These are phyloP conservation scores for Anabas testudineus DNA, from an alignment of 2,797 vertebrate genomes.

Conservation along the genomic window DNA sequence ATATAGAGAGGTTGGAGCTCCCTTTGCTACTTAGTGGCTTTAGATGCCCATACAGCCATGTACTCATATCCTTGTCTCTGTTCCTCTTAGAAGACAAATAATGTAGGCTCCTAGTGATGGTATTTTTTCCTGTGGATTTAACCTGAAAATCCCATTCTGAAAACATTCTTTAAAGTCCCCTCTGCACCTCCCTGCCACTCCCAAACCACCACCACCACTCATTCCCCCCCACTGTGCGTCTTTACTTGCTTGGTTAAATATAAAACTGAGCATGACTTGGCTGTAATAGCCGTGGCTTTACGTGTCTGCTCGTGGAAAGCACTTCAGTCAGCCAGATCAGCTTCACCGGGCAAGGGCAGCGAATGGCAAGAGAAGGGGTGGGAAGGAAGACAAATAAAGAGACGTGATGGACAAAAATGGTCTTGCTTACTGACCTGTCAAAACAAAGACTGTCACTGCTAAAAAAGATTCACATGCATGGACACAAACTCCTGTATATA, in stretches of 20 bases:
- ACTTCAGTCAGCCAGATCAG: constrained; percentile 66
- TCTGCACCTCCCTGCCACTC: constrained; percentile 53
- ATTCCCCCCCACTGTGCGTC: constrained; percentile 47
- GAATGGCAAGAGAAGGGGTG: constrained; percentile 25
- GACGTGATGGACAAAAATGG: constrained; percentile 26
- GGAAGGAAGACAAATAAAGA: constrained; percentile 5
- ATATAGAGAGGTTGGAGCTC: constrained; percentile 44
- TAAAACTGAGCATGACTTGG: constrained; percentile 81
- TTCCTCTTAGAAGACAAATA: constrained; percentile 70
- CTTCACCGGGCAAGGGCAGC: constrained; percentile 45
- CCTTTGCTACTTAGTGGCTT: constrained; percentile 49
- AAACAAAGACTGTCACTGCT: constrained; percentile 33
- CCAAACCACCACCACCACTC: constrained; percentile 47
- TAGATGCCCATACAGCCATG: constrained; percentile 46
- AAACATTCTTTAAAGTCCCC: constrained; percentile 82
- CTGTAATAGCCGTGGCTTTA: constrained; percentile 74
- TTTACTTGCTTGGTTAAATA: constrained; percentile 80
- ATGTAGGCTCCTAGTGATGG: constrained; percentile 72
- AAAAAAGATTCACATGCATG: constrained; percentile 12
- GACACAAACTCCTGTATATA: not conserved
- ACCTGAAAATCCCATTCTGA: constrained; percentile 83
- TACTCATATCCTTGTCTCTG: constrained; percentile 43
- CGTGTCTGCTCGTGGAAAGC: constrained; percentile 62
- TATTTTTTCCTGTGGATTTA: constrained; percentile 81
- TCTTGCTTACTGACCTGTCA: constrained; percentile 37